Conservation (phyloP, 2,888 invertebrate species). For the Cephonodes hylas region DNA sequence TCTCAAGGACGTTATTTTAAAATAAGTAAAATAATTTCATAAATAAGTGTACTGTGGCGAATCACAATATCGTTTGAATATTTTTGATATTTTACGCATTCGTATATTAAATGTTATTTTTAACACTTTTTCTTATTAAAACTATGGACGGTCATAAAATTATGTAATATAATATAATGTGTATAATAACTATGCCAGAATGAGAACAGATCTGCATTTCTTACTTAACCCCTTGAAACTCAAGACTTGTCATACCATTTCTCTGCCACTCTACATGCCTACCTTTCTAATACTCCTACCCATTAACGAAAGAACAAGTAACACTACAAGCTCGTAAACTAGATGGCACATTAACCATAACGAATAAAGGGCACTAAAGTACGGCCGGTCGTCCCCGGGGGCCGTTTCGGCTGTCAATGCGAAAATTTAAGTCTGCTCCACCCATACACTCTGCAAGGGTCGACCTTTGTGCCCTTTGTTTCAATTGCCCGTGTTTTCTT, state of each 20-base stretch:
- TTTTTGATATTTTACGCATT: no score
- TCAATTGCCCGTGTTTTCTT: constrained; percentile 56
- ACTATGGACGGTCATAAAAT: no score
- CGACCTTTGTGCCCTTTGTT: constrained; percentile 75
- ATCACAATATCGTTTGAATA: no score
- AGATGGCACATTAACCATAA: constrained; percentile 78
- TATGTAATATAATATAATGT: no score
- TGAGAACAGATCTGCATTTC: no score
- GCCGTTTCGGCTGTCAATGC: constrained; percentile 80
- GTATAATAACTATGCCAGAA: no score
- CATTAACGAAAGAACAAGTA: constrained; percentile 63
- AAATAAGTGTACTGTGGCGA: no score
- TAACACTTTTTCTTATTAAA: no score
- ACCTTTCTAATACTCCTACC: not conserved
- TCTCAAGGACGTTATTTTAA: not conserved
- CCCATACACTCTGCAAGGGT: constrained; percentile 78
- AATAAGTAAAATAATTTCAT: no score
- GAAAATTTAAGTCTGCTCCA: constrained; percentile 79
- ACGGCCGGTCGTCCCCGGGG: constrained; percentile 72
- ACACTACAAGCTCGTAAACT: constrained; percentile 73
- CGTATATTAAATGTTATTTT: no score
- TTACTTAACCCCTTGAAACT: no score
- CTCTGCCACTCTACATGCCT: not conserved
- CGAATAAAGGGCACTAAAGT: constrained; percentile 81
- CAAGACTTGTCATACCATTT: no score